phyloP scores from a whole-genome alignment of 2,113 vertebrate species.

The Tenebrosternarchus preto region DNA sequence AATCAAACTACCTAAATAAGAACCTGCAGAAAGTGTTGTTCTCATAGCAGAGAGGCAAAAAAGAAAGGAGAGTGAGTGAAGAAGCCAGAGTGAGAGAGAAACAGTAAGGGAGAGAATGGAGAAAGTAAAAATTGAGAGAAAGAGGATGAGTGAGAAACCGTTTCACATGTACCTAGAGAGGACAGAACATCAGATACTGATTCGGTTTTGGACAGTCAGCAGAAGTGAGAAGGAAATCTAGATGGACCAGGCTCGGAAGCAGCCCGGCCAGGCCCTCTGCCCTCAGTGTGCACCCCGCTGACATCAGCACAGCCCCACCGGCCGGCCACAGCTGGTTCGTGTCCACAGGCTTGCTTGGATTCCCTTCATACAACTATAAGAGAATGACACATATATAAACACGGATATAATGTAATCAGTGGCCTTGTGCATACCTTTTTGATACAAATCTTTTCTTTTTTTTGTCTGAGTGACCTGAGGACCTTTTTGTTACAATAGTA shows the following conservation, averaged over 20 bases:
- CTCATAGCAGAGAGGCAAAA: slow-evolving; percentile 10
- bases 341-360: too few relatives aligned
- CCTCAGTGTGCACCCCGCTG: not conserved
- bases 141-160: not conserved
- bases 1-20: slow-evolving; percentile 53
- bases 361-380: too few relatives aligned
- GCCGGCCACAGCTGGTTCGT: too few relatives aligned
- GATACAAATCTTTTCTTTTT: not conserved
- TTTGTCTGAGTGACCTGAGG: not conserved
- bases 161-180: slow-evolving; percentile 42
- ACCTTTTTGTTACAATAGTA: not conserved
- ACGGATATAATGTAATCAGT: slow-evolving; percentile 10
- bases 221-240: slow-evolving; percentile 1
- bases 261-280: not conserved
- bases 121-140: not conserved
- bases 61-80: not conserved
- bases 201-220: slow-evolving; percentile 44
- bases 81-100: not conserved
- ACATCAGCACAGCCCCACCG: not conserved
- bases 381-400: too few relatives aligned
- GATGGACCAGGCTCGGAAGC: not conserved
- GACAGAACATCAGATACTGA: slow-evolving; percentile 34
- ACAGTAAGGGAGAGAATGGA: not conserved
- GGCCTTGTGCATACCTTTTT: not conserved
- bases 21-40: slow-evolving; percentile 41